Percentiles rank a stretch among this genome's conserved stretches.
Evolutionary conservation across 2,113 vertebrate genomes (phyloP).

Genomic region (Neopipo cinnamomea): DNA sequence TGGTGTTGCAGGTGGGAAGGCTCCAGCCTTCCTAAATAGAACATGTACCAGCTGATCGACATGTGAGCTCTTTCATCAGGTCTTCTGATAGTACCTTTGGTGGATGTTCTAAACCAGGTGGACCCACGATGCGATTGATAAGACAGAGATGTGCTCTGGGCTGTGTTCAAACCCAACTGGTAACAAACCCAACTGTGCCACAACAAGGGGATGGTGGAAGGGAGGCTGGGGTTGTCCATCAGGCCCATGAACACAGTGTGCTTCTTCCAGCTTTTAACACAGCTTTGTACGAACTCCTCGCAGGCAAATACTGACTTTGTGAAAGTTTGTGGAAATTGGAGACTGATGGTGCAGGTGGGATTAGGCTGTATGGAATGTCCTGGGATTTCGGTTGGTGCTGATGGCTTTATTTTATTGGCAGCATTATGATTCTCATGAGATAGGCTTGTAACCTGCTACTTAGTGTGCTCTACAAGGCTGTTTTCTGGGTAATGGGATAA

Average conservation of each 20-base stretch:
- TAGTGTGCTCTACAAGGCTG: neutral
- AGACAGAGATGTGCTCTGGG: no score
- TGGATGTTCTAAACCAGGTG: neutral
- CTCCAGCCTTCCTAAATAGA: neutral
- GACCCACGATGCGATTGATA: rapidly evolving
- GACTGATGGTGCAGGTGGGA: neutral
- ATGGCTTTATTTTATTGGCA: neutral
- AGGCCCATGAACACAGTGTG: neutral
- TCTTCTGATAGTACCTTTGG: neutral
- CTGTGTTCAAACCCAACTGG: neutral
- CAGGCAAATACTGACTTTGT: neutral
- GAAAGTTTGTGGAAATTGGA: neutral
- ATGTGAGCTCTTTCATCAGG: neutral
- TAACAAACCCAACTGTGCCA: neutral
- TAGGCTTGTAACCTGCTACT: neutral
- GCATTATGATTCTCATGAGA: neutral
- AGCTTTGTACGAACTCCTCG: neutral
- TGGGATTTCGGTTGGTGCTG: neutral
- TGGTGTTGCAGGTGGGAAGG: neutral
- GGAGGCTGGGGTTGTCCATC: neutral
- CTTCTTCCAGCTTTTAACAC: neutral
- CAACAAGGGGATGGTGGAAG: neutral
- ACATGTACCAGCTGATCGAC: neutral
- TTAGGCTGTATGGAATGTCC: neutral
- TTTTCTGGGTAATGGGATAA: neutral